Evolutionary conservation across 2,113 vertebrate species (phyloP).

Genomic region (Drymodes brunneopygia): DNA sequence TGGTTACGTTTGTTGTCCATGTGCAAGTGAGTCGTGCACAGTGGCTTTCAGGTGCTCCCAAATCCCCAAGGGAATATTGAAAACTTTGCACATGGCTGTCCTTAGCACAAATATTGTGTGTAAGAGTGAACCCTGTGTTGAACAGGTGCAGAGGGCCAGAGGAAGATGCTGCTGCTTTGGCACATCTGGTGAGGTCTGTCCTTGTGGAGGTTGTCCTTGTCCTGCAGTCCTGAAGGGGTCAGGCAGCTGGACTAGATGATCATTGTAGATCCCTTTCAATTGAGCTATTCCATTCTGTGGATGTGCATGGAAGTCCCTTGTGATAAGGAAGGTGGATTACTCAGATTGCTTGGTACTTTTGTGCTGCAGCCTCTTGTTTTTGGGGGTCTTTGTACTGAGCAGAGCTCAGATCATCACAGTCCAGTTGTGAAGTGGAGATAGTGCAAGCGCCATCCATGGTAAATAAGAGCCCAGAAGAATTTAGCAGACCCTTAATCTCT

Average conservation of each 20-base stretch:
- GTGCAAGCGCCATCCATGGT: accelerated
- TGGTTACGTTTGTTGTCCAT: accelerated
- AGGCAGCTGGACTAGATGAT: not conserved
- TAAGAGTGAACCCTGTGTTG: not conserved
- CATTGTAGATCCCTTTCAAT: not conserved
- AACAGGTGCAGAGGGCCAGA: not conserved
- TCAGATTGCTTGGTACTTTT: not conserved
- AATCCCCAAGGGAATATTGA: not conserved
- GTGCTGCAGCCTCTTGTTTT: not conserved
- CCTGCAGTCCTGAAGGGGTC: not conserved
- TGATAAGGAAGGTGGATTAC: not conserved
- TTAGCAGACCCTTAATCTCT: not conserved
- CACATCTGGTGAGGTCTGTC: not conserved
- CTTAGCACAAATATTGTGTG: not conserved
- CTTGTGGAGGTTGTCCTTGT: not conserved
- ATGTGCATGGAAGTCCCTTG: not conserved
- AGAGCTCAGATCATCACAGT: not conserved
- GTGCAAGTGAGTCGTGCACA: not conserved
- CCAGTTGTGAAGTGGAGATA: not conserved
- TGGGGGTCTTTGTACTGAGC: not conserved
- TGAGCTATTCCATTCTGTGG: not conserved
- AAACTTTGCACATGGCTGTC: accelerated
- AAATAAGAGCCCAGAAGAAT: not conserved
- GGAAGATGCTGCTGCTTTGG: not conserved
- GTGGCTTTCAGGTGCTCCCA: not conserved